phyloP scores from a whole-genome alignment of 64 coral and sea anemone species.

The Dendronephthya gigantea region DNA sequence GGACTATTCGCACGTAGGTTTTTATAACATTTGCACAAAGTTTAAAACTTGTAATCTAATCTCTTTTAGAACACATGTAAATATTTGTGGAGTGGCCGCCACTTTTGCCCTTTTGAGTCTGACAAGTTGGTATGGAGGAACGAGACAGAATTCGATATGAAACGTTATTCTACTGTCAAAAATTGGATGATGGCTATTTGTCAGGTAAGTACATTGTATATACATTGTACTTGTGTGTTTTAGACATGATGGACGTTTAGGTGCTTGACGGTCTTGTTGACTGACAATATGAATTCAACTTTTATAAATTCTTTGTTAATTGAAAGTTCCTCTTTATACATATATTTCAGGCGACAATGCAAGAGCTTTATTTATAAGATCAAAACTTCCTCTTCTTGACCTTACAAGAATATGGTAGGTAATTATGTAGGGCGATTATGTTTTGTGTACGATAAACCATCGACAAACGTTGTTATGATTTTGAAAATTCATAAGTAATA shows the following conservation, averaged over 20 bases:
- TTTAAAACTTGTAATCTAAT: background rate
- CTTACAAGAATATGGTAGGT: background rate
- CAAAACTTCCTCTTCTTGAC: background rate
- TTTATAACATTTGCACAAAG: background rate
- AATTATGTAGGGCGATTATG: background rate
- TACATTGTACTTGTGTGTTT: background rate
- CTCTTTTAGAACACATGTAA: background rate
- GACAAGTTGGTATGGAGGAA: background rate
- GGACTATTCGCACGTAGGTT: background rate
- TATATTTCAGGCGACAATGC: background rate
- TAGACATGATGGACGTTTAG: background rate
- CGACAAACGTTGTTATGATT: background rate
- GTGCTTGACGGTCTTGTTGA: background rate
- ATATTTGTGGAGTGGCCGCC: background rate
- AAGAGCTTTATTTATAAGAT: constrained; percentile 18
- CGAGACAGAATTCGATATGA: background rate
- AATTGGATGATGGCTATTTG: background rate
- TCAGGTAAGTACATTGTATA: background rate
- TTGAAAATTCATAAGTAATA: background rate
- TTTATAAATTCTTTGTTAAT: background rate
- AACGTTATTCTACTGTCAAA: background rate
- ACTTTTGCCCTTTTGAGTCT: background rate
- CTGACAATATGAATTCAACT: background rate
- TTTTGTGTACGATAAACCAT: background rate
- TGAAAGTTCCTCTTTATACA: background rate